Evolutionary conservation across 2,888 invertebrate species (phyloP).

Genomic region (Tromatobia lineatoria): DNA sequence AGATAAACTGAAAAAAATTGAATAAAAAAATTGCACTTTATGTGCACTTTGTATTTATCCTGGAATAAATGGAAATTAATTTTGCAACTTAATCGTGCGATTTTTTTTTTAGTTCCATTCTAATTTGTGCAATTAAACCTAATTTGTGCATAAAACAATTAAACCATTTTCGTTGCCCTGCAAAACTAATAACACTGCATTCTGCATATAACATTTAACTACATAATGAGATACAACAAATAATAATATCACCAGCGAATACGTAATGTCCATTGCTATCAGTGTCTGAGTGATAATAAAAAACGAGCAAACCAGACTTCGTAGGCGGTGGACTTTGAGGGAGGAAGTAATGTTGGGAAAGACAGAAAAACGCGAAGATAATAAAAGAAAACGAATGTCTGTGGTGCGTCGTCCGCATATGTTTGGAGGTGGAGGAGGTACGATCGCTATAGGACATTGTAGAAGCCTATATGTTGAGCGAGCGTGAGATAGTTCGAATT

Average conservation of each 20-base stretch:
- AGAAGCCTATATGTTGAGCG: conserved; percentile 30
- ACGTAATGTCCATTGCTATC: conserved; percentile 12
- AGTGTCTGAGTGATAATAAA: conserved; percentile 19
- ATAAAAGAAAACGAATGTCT: conserved; percentile 17
- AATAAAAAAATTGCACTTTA: too few relatives aligned
- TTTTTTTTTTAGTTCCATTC: too few relatives aligned
- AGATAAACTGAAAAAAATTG: too few relatives aligned
- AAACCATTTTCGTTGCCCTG: too few relatives aligned
- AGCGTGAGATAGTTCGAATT: conserved; percentile 69
- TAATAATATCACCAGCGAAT: not conserved
- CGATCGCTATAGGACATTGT: not conserved
- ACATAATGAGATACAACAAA: too few relatives aligned
- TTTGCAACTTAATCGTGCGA: too few relatives aligned
- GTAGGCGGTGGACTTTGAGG: conserved; percentile 16
- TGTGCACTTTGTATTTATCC: too few relatives aligned
- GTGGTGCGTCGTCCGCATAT: conserved; percentile 49
- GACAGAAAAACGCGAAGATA: conserved; percentile 30
- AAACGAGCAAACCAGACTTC: not conserved
- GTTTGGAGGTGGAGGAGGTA: conserved; percentile 58
- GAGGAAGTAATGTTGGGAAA: conserved; percentile 19
- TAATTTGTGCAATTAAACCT: too few relatives aligned
- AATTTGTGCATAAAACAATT: too few relatives aligned
- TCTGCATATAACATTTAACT: too few relatives aligned
- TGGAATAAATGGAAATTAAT: too few relatives aligned
- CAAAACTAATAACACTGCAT: too few relatives aligned